Evolutionary conservation across 2,113 vertebrate species (phyloP).

Genomic region (Ophiodon elongatus): DNA sequence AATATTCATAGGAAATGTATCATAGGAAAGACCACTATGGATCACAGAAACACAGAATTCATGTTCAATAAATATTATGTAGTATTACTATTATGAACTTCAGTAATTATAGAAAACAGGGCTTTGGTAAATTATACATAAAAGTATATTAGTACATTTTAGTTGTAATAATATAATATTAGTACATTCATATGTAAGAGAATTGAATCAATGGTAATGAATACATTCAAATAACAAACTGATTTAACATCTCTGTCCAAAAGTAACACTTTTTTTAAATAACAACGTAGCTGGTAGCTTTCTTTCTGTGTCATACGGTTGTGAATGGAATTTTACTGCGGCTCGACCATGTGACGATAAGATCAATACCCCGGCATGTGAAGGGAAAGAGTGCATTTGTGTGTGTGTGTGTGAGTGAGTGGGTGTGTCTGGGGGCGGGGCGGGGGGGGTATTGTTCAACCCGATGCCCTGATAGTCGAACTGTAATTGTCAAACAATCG

Average conservation of each 20-base stretch:
- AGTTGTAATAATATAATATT: background rate
- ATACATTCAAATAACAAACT: slow-evolving; percentile 2
- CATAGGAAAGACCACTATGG: background rate
- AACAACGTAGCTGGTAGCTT: slow-evolving; percentile 15
- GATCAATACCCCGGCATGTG: slow-evolving; percentile 72
- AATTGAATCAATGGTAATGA: background rate
- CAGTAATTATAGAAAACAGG: background rate
- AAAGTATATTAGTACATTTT: background rate
- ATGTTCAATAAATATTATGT: background rate
- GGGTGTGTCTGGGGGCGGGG: no score
- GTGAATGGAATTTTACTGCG: slow-evolving; percentile 73
- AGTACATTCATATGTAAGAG: background rate
- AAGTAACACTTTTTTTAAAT: background rate
- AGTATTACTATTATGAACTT: background rate
- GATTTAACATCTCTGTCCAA: background rate
- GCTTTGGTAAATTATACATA: background rate
- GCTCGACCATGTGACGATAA: slow-evolving; percentile 56
- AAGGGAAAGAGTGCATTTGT: slow-evolving; percentile 24
- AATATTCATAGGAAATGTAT: background rate
- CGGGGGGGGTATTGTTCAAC: background rate
- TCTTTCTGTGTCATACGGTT: slow-evolving; percentile 25
- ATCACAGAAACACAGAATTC: background rate
- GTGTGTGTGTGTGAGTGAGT: background rate
- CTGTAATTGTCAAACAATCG: background rate
- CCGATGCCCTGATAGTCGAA: background rate